Evolutionary conservation across 1,140 invertebrate species (phyloP).

Genomic region (Bombus sylvicola): DNA sequence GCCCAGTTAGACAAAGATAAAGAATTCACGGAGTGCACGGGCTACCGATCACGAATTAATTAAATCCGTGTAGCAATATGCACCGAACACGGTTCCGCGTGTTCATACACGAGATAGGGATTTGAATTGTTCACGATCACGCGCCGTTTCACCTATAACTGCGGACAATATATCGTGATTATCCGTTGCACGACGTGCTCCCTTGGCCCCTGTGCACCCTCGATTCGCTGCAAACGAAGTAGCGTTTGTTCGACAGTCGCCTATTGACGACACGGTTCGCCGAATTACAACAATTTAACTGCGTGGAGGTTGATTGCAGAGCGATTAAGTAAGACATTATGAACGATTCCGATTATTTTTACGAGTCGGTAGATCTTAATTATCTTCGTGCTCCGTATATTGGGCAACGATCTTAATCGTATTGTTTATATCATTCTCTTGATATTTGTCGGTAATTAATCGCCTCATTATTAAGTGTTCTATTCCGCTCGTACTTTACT

Average conservation of each 20-base stretch:
- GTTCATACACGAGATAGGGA: slow-evolving; percentile 77
- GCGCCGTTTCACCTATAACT: slow-evolving; percentile 72
- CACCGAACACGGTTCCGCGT: slow-evolving; percentile 72
- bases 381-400: neutral
- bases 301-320: neutral
- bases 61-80: slow-evolving; percentile 77
- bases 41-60: slow-evolving; percentile 80
- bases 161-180: slow-evolving; percentile 74
- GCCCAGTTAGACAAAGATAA: slow-evolving; percentile 31
- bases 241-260: slow-evolving; percentile 61
- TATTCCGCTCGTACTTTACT: too few relatives aligned
- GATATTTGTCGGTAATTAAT: neutral
- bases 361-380: neutral
- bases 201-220: slow-evolving; percentile 14
- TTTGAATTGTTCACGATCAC: slow-evolving; percentile 80
- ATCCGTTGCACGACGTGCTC: slow-evolving; percentile 53
- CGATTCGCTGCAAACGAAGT: slow-evolving; percentile 32
- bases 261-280: slow-evolving; percentile 70
- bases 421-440: neutral
- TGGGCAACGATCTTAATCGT: neutral
- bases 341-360: neutral
- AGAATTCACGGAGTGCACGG: slow-evolving; percentile 49
- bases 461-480: too few relatives aligned
- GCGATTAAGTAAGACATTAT: neutral
- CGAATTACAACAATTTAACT: slow-evolving; percentile 63